These are phyloP conservation scores for Oncorhynchus kisutch DNA, from an alignment of 2,113 vertebrate species.

Conservation along the genomic window DNA sequence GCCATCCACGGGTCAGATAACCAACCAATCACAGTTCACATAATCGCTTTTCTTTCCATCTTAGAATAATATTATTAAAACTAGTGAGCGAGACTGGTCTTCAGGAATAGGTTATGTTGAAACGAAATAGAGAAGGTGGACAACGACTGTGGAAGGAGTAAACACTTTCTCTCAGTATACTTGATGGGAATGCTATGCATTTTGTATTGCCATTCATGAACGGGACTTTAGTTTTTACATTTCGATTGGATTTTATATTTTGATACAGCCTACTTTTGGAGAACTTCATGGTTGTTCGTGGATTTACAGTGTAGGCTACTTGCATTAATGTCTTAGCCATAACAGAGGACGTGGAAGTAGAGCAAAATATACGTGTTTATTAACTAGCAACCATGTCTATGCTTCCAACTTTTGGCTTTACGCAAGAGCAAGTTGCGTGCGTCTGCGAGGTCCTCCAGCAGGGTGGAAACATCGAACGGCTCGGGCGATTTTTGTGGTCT, in stretches of 20 bases:
- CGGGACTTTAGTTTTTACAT: constrained; percentile 58
- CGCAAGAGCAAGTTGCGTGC: constrained; percentile 92
- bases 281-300: constrained; percentile 47
- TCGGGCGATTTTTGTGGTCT: constrained; percentile 90
- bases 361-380: constrained; percentile 52
- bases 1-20: constrained; percentile 96
- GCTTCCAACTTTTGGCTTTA: constrained; percentile 93
- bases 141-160: constrained; percentile 66
- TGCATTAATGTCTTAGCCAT: constrained; percentile 52
- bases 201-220: constrained; percentile 62
- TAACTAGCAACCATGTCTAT: constrained; percentile 82
- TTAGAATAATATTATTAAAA: constrained; percentile 99
- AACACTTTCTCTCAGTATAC: constrained; percentile 63
- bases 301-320: constrained; percentile 49
- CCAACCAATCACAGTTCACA: constrained; percentile 97
- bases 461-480: constrained; percentile 89
- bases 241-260: constrained; percentile 57
- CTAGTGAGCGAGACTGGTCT: constrained; percentile 75
- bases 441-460: constrained; percentile 91
- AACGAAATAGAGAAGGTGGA: constrained; percentile 72
- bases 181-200: constrained; percentile 65
- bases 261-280: constrained; percentile 31
- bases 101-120: constrained; percentile 76
- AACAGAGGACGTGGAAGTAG: constrained; percentile 56
- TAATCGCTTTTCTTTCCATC: constrained; percentile 94